A percentile compares a stretch with the other conserved stretches of the same genome.
phyloP scores from a whole-genome alignment of 2,797 vertebrate genomes.

The Melanotaenia trifasciata region DNA sequence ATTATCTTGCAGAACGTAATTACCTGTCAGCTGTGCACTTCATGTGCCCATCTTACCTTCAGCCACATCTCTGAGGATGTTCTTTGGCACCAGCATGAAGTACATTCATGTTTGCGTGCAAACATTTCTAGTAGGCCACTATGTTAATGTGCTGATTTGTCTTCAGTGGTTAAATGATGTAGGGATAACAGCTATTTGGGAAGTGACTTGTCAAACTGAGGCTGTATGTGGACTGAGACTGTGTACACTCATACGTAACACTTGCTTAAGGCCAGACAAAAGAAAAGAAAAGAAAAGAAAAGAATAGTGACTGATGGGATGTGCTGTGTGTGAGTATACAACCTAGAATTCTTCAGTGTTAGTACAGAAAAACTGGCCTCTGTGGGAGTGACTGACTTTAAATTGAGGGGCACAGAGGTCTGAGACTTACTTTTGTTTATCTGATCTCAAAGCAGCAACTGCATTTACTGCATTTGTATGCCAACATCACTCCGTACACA shows the following conservation, averaged over 20 bases:
- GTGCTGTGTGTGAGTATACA: constrained; percentile 36
- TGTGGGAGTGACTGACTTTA: constrained; percentile 53
- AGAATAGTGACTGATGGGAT: constrained; percentile 55
- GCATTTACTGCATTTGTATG: constrained; percentile 30
- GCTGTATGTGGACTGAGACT: constrained; percentile 50
- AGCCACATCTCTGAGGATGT: constrained; percentile 6
- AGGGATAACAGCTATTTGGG: constrained; percentile 48
- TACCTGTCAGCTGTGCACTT: constrained; percentile 25
- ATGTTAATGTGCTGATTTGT: constrained; percentile 19
- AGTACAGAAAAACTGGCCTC: constrained; percentile 45
- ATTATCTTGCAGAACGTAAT: constrained; percentile 59
- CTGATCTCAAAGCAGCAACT: constrained; percentile 50
- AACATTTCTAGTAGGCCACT: neutral
- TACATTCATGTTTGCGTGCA: neutral
- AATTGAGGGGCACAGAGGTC: constrained; percentile 49
- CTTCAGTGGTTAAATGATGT: constrained; percentile 40
- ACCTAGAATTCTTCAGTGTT: constrained; percentile 57
- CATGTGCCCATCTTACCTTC: constrained; percentile 13
- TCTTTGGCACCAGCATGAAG: neutral
- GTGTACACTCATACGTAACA: constrained; percentile 57
- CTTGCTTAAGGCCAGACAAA: constrained; percentile 49
- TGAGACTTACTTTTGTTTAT: constrained; percentile 52
- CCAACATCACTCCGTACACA: constrained; percentile 24
- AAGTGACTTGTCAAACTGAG: constrained; percentile 63
- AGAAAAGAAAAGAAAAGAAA: neutral